Base-by-base conservation (phyloP, 1,140 invertebrate species). In the Drosophila persimilis region DNA sequence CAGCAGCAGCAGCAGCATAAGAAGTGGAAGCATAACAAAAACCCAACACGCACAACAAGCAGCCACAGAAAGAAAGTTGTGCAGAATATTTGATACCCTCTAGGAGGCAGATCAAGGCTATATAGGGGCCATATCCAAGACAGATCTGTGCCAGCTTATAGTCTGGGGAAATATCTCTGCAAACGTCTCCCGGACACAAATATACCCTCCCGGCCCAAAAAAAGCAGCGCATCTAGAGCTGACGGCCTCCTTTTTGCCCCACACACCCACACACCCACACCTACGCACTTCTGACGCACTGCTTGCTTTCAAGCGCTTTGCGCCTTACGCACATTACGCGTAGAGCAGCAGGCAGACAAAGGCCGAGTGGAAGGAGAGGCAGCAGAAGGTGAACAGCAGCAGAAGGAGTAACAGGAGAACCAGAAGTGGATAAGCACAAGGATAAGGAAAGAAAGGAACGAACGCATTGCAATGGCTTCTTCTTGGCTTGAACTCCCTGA, bases 391-490 rank as follows among this genome's bases (percentile, higher is more conserved):
- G 26, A 9, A 31, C 3, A 35, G 11, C 11, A 11, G 4, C 5
- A 39, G 35, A 39, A 39, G n/a, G 29, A 43, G 15, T 43, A 51
- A 11, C 51, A 47, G 22, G 22, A 67, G 35, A 29, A 60, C 43
- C 24, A 65, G 46, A 6, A 35, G 31, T 41, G 29, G 45, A 50
- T 39, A 55, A 39, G 35, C 3, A 26, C 0, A 31, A 13, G 35
- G 9, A 20, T 20, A 20, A 20, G 20, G 1, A 20, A 20, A 20
- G 20, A 39, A 73, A 69, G 58, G 47, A 58, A 55, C 26, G 41
- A 65, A 56, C 46, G 47, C 75, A 84, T 53, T 84, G 72, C 80
- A 84, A 72, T 73, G 75, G 80, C 76, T 84, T 76, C 75, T 26
- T 5, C 61, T 62, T 39, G 35, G 39, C 41, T 26, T 53, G 46